phyloP scores from a whole-genome alignment of 2,113 vertebrate species.

The Gallinago media region DNA sequence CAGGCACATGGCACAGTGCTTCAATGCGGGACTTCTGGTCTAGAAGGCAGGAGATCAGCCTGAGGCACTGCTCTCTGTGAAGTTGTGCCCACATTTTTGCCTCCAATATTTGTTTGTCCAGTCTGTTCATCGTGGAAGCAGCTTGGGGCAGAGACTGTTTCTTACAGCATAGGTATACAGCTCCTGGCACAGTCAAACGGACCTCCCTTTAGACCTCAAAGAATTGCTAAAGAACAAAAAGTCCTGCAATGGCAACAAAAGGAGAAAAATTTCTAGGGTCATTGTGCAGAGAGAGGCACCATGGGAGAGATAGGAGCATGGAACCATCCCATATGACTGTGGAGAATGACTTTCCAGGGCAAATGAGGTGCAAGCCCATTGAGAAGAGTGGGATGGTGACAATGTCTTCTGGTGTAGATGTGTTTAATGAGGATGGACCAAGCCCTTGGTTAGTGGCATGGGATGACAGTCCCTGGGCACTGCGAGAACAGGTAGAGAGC shows the following conservation, averaged over 20 bases:
- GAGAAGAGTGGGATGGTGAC: not conserved
- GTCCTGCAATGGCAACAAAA: not conserved
- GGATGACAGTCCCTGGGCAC: not conserved
- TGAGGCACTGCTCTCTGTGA: not conserved
- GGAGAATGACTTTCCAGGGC: not conserved
- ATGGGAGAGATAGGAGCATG: rapidly evolving
- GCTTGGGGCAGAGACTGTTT: not conserved
- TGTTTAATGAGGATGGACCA: not conserved
- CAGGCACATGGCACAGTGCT: not conserved
- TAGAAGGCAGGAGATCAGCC: not conserved
- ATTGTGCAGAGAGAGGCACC: rapidly evolving
- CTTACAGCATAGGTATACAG: rapidly evolving
- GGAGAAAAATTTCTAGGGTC: not conserved
- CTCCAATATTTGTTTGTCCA: not conserved
- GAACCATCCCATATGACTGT: not conserved
- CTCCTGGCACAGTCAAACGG: not conserved
- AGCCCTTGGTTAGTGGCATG: not conserved
- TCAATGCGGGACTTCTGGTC: not conserved
- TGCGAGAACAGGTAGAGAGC: rapidly evolving
- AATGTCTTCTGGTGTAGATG: not conserved
- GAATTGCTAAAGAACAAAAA: not conserved
- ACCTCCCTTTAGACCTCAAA: not conserved
- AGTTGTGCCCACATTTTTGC: not conserved
- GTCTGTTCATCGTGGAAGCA: not conserved
- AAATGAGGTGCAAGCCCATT: not conserved